Conservation (phyloP, 1,140 invertebrate species). For the Saccostrea echinata region DNA sequence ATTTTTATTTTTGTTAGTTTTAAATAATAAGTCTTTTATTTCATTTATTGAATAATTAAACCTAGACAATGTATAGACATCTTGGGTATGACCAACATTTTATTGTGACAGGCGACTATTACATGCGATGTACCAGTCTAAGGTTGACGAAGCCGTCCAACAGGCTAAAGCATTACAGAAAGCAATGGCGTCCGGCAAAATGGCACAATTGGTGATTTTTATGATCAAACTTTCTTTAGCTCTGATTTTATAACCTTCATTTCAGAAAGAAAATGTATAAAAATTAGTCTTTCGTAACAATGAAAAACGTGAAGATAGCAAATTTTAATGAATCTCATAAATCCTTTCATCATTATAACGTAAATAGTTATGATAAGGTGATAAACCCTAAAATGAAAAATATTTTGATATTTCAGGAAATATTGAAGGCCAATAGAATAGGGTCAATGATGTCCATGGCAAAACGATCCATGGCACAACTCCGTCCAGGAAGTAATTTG, state of each 20-base stretch:
- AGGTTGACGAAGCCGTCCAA: constrained; percentile 72
- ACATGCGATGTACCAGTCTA: constrained; percentile 72
- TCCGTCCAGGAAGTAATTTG: neutral
- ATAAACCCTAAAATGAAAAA: no score
- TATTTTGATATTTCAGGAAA: constrained; percentile 45
- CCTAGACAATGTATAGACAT: neutral
- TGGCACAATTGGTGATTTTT: constrained; percentile 45
- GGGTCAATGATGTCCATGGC: constrained; percentile 62
- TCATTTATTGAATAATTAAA: neutral
- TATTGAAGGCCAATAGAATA: constrained; percentile 55
- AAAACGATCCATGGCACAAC: constrained; percentile 45
- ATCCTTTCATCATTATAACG: no score
- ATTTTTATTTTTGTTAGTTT: neutral
- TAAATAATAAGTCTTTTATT: no score
- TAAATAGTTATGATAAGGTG: no score
- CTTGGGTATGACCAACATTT: neutral
- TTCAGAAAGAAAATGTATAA: no score
- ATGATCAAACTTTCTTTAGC: no score
- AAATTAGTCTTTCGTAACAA: no score
- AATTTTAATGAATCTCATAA: no score
- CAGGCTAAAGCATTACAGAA: constrained; percentile 73
- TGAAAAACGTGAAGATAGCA: no score
- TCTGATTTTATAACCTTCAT: neutral
- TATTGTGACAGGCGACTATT: constrained; percentile 69
- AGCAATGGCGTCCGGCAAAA: constrained; percentile 64